Evolutionary conservation across 2,888 invertebrate genomes (phyloP).

Genomic region (Caenorhabditis sp.): DNA sequence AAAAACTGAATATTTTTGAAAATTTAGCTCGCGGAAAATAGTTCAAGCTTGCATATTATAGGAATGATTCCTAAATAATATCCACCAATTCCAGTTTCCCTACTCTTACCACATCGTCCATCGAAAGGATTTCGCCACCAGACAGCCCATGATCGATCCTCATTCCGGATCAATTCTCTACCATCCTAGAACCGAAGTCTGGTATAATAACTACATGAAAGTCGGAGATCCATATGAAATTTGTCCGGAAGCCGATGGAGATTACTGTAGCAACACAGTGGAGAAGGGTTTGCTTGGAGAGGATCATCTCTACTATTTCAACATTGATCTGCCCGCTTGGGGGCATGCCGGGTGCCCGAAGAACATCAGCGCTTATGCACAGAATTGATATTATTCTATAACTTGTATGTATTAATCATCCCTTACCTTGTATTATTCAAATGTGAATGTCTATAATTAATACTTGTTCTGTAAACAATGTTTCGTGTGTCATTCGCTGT

Average conservation of each 20-base stretch:
- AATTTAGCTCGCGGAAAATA: too few species aligned
- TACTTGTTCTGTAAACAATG: too few species aligned
- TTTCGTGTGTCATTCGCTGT: background rate
- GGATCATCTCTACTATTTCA: slow-evolving; percentile 55
- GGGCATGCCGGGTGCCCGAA: slow-evolving; percentile 55
- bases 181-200: slow-evolving; percentile 46
- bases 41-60: too few species aligned
- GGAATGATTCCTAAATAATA: too few species aligned
- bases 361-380: slow-evolving; percentile 48
- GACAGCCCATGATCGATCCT: background rate
- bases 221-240: slow-evolving; percentile 44
- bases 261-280: slow-evolving; percentile 31
- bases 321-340: slow-evolving; percentile 48
- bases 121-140: slow-evolving; percentile 14
- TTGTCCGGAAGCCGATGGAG: slow-evolving; percentile 51
- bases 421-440: background rate
- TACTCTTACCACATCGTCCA: slow-evolving; percentile 51
- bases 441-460: too few species aligned
- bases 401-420: too few species aligned
- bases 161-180: slow-evolving; percentile 22
- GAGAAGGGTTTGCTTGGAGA: background rate
- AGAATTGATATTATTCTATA: slow-evolving; percentile 16
- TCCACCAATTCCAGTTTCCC: slow-evolving; percentile 21
- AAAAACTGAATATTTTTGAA: too few species aligned
- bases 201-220: slow-evolving; percentile 56